Conservation (phyloP, 2,797 vertebrate species). For the Paedocypris micromegethes region DNA sequence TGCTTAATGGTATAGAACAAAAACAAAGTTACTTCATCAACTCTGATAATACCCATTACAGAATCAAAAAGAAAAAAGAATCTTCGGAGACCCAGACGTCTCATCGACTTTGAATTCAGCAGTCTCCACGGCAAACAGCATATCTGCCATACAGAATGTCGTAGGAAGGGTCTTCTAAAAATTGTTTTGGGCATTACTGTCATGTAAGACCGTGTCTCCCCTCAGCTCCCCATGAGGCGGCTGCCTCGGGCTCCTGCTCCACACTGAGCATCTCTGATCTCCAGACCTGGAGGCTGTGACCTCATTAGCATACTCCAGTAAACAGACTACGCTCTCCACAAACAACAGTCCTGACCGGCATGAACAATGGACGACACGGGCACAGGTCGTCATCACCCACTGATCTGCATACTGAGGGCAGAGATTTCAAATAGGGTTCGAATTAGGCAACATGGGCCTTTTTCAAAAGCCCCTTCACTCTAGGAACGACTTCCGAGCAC, state of each 20-base stretch:
- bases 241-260: conserved; percentile 39
- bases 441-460: conserved; percentile 25
- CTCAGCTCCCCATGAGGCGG: conserved; percentile 33
- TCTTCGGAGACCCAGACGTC: neutral
- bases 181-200: conserved; percentile 45
- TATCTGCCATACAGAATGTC: conserved; percentile 30
- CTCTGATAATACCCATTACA: conserved; percentile 33
- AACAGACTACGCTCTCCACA: conserved; percentile 44
- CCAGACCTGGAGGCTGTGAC: conserved; percentile 43
- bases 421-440: conserved; percentile 35
- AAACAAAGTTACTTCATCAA: conserved; percentile 36
- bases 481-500: conserved; percentile 9
- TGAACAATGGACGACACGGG: conserved; percentile 28
- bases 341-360: conserved; percentile 30
- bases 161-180: conserved; percentile 45
- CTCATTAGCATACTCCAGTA: conserved; percentile 49
- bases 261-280: conserved; percentile 46
- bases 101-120: conserved; percentile 6
- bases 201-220: conserved; percentile 44
- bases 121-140: conserved; percentile 29
- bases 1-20: conserved; percentile 69
- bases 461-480: neutral
- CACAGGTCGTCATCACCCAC: conserved; percentile 40
- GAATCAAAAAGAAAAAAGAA: neutral
- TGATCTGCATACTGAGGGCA: conserved; percentile 18